A percentile compares a stretch with the other conserved stretches of the same genome.
Evolutionary conservation across 2,888 invertebrate genomes (phyloP).

Genomic region (Zaprionus bogoriensis): DNA sequence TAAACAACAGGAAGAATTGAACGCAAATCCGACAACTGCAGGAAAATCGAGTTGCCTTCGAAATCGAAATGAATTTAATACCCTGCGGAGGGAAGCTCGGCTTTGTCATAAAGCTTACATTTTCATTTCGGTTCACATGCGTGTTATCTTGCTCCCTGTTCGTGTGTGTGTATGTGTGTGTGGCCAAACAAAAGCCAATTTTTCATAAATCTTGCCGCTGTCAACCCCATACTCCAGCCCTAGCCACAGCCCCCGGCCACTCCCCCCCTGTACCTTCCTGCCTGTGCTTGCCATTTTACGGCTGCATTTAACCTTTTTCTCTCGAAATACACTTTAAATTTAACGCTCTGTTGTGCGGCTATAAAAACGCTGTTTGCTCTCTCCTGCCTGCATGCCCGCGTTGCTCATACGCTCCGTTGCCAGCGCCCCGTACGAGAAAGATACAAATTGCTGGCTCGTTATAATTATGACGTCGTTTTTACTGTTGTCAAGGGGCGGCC

Average conservation of each 20-base stretch:
- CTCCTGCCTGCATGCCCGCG: no score
- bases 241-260: not conserved
- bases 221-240: slow-evolving; percentile 21
- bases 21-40: not conserved
- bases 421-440: slow-evolving; percentile 23
- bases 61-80: not conserved
- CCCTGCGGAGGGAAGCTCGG: not conserved
- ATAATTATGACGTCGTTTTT: slow-evolving; percentile 73
- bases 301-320: slow-evolving; percentile 72
- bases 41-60: not conserved
- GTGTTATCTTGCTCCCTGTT: slow-evolving; percentile 58
- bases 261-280: not conserved
- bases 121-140: slow-evolving; percentile 57
- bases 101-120: slow-evolving; percentile 63
- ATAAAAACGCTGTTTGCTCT: slow-evolving; percentile 58
- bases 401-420: slow-evolving; percentile 66
- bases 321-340: slow-evolving; percentile 63
- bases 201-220: slow-evolving; percentile 68
- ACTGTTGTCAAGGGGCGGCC: slow-evolving; percentile 38
- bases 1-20: not conserved
- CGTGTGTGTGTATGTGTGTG: not conserved
- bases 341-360: slow-evolving; percentile 57
- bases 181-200: slow-evolving; percentile 70
- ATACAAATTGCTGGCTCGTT: slow-evolving; percentile 71
- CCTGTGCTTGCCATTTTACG: slow-evolving; percentile 53